Base-by-base conservation (phyloP, 2,113 vertebrate genomes). In the Menidia beryllina region DNA sequence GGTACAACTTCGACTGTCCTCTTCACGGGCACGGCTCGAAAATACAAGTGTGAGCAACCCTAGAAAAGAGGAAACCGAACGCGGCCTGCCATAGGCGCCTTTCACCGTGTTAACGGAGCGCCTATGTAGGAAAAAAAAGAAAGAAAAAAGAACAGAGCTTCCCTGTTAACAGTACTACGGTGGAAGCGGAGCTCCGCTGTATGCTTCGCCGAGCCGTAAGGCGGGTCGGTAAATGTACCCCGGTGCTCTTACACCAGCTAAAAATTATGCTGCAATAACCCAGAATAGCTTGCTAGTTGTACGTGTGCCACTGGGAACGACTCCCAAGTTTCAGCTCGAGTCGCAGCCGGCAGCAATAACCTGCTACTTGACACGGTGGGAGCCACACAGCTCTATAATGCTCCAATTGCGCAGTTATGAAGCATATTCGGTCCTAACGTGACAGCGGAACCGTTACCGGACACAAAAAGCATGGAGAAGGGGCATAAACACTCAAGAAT, bases 371-470 rank as follows among this genome's bases (percentile, higher is more conserved):
- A 69, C 57, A 66, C 68, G 50, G 13, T 45, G 45, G 10, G 51
- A 59, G 25, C 55, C 11, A 3, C n/a, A 43, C 10, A 43, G 52
- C 57, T n/a, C 14, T 25, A 56, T 60, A 77, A 49, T 13, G 77
- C 82, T 7, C 36, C 9, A 83, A 87, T 81, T 90, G 87, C 91
- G 91, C 92, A 92, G 84, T 89, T 87, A 68, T 72, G 25, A 43
- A 54, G 50, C 74, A 75, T 10, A 81, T 48, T 47, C 15, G 39
- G 27, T 24, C 62, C 59, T 60, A 17, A 49, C 65, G 57, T 65
- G 26, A 57, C 49, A 11, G 20, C 13, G 51, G 25, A 36, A 69
- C 54, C 12, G 7, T 47, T 68, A 63, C 36, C 24, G 25, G 3
- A 15, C 7, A 67, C 2, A 41, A 64, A 64, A n/a, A n/a, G n/a